Percentiles rank a stretch among this genome's conserved stretches.
phyloP scores from a whole-genome alignment of 2,113 vertebrate genomes.

The Elephas maximus region DNA sequence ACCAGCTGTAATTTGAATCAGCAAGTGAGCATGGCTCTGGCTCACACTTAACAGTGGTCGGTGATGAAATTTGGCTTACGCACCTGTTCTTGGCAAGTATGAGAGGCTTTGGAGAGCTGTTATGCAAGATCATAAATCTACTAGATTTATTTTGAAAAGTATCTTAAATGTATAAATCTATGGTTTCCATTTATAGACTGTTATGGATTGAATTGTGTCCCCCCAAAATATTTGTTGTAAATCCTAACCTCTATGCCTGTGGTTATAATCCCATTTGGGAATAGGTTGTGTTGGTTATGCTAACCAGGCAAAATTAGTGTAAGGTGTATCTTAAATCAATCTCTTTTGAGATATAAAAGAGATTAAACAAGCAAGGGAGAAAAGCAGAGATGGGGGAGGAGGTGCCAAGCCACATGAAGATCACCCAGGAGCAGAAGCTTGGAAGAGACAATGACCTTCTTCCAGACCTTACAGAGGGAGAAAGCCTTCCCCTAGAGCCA shows the following conservation, averaged over 20 bases:
- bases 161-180: not conserved
- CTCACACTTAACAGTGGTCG: not conserved
- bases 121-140: not conserved
- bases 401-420: too few species aligned
- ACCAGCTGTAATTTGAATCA: not conserved
- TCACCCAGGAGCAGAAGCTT: too few species aligned
- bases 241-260: too few species aligned
- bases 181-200: not conserved
- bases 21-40: not conserved
- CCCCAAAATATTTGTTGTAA: too few species aligned
- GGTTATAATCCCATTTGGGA: not conserved
- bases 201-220: too few species aligned
- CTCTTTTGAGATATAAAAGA: too few species aligned
- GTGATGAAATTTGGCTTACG: not conserved
- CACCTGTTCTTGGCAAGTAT: not conserved
- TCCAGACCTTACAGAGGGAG: too few species aligned
- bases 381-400: too few species aligned
- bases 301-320: not conserved
- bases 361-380: too few species aligned
- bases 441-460: too few species aligned
- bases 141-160: slow-evolving; percentile 28
- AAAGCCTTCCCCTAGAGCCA: not conserved
- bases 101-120: slow-evolving; percentile 11
- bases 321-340: too few species aligned
- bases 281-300: not conserved